Evolutionary conservation across 2,888 invertebrate genomes (phyloP).

Genomic region (Marasmarcha lunaedactyla): DNA sequence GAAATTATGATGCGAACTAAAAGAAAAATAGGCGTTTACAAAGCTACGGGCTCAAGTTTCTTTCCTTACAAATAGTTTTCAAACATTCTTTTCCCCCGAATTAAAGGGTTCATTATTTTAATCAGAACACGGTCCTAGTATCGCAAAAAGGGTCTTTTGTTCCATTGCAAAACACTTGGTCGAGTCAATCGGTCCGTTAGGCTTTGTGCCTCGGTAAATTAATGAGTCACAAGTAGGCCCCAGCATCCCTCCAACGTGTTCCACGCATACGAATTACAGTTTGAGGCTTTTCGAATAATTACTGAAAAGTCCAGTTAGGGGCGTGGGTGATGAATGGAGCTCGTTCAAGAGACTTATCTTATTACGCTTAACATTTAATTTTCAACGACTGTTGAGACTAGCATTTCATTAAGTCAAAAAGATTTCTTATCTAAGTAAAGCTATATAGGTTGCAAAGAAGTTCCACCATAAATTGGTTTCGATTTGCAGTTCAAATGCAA

Average conservation of each 20-base stretch:
- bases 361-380: too few species aligned
- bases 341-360: too few species aligned
- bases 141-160: conserved; percentile 56
- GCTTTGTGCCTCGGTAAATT: conserved; percentile 57
- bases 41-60: too few species aligned
- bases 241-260: conserved; percentile 23
- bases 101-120: conserved; percentile 59
- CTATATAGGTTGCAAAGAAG: too few species aligned
- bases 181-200: conserved; percentile 50
- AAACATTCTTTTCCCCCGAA: conserved; percentile 18
- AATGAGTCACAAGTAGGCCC: conserved; percentile 39
- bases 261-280: background rate
- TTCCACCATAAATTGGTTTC: too few species aligned
- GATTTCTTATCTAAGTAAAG: too few species aligned
- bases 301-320: background rate
- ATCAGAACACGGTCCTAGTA: conserved; percentile 44
- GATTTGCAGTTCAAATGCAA: too few species aligned
- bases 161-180: conserved; percentile 52
- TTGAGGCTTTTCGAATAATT: background rate
- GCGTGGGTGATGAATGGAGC: too few species aligned
- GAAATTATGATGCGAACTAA: too few species aligned
- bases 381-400: too few species aligned
- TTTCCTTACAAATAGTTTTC: background rate
- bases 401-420: too few species aligned
- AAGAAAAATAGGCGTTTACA: too few species aligned